Evolutionary conservation across 35 echinoderm and acorn worm genomes (phyloP).

Genomic region (Hemicentrotus pulcherrimus): DNA sequence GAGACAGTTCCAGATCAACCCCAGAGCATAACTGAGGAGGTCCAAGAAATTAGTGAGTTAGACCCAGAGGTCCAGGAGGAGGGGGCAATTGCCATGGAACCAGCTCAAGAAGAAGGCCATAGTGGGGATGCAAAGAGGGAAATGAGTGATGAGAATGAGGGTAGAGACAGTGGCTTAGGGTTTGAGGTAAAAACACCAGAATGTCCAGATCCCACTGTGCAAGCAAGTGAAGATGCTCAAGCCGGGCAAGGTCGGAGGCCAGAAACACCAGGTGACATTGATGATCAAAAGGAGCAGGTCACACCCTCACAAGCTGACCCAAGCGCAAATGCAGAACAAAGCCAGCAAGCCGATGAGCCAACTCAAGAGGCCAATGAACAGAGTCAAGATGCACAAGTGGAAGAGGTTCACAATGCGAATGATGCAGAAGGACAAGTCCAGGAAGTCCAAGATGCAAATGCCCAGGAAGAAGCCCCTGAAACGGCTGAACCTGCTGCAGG

Average conservation of each 20-base stretch:
- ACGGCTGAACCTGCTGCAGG: not conserved
- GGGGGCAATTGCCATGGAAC: not conserved
- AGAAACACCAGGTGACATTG: not conserved
- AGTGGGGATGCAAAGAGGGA: not conserved
- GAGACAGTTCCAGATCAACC: not conserved
- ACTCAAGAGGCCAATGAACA: not conserved
- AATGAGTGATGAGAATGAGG: not conserved
- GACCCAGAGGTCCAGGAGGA: not conserved
- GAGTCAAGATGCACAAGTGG: not conserved
- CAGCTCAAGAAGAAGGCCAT: not conserved
- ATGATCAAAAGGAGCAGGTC: not conserved
- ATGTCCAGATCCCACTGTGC: not conserved
- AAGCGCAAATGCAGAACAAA: not conserved
- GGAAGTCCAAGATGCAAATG: not conserved
- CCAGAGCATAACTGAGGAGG: not conserved
- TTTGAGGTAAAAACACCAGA: not conserved
- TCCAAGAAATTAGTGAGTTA: not conserved
- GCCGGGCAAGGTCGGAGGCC: not conserved
- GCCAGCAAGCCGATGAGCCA: not conserved
- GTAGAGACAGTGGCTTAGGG: not conserved
- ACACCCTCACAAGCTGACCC: not conserved
- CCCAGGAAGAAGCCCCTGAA: not conserved
- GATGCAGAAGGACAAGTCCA: not conserved
- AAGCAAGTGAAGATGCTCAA: not conserved
- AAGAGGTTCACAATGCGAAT: not conserved